Conservation (phyloP, 2,113 vertebrate genomes). For the Ifrita kowaldi region DNA sequence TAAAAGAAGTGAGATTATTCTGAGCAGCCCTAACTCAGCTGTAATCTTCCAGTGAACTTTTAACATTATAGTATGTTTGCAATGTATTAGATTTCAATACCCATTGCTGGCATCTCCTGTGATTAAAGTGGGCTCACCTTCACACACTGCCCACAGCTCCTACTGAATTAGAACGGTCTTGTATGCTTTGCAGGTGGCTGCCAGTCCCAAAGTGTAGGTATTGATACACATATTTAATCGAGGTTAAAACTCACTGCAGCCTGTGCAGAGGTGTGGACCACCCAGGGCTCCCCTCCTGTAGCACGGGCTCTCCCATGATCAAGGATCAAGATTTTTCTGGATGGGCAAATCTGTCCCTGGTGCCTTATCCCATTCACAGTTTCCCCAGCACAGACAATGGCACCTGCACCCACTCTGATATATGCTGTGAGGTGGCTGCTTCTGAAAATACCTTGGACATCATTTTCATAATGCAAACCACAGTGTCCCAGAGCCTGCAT, state of each 20-base stretch:
- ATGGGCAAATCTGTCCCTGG: background rate
- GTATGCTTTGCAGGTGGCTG: background rate
- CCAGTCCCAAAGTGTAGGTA: background rate
- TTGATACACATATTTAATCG: accelerated
- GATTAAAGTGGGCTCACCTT: background rate
- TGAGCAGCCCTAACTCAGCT: background rate
- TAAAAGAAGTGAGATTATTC: background rate
- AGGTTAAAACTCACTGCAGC: background rate
- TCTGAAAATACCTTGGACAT: background rate
- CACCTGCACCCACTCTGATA: background rate
- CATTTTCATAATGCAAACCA: background rate
- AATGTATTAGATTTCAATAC: background rate
- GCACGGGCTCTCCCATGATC: background rate
- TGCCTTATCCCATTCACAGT: too few species aligned
- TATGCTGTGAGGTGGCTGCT: background rate
- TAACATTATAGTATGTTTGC: background rate
- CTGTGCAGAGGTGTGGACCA: background rate
- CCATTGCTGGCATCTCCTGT: background rate
- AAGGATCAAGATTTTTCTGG: background rate
- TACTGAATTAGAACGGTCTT: background rate
- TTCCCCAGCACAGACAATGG: background rate
- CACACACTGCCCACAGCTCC: background rate
- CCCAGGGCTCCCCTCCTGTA: background rate
- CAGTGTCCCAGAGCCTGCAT: background rate
- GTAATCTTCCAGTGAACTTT: background rate